Evolutionary conservation across 2,888 invertebrate species (phyloP), one percentile per base, ranked within the genome.

Genomic region (Agrotis segetum): DNA sequence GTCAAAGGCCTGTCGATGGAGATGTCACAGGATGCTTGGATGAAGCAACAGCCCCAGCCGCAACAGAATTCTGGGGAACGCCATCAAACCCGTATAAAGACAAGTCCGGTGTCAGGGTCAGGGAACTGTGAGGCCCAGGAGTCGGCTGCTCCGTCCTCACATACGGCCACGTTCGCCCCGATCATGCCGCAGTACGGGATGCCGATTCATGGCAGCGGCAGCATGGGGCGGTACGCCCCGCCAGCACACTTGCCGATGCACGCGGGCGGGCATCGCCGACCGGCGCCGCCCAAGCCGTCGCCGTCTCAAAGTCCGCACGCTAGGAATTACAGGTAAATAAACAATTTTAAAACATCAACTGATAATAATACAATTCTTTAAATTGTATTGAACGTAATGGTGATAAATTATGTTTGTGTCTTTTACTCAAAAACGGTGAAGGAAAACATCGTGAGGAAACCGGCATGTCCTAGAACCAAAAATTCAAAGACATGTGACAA

Each of bases 201-300:
- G 89, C 94, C 94, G 40, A 91, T 94, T 77, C 93, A 96, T 65
- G 94, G 89, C 16, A 88, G 91, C 17, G 94, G 94, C 6, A 87
- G 89, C 65, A 92, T 98, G 88, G 95, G 96, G 4, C 93, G 96
- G 21, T 96, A 97, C 78, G 95, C 92, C 29, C 95, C 95, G 49
- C 96, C 96, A 14, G 93, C 94, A 5, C 91, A 96, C 95, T 91
- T 94, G 82, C 97, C 97, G 52, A 96, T 97, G 86, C 97, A 97
- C 85, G 96, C 97, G 29, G 92, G 91, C 17, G 87, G 93, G 6
- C 95, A 94, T 71, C 95, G 96, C 75, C 89, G 96, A 85, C 95
- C 96, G 40, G 93, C 95, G 17, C 91, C 96, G 49, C 96, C 96
- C 62, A 96, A 96, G 82, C 96, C 92, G 84, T 96, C 96, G 88